Base-by-base conservation (phyloP, 2,113 vertebrate species). In the Percopsis transmontana region DNA sequence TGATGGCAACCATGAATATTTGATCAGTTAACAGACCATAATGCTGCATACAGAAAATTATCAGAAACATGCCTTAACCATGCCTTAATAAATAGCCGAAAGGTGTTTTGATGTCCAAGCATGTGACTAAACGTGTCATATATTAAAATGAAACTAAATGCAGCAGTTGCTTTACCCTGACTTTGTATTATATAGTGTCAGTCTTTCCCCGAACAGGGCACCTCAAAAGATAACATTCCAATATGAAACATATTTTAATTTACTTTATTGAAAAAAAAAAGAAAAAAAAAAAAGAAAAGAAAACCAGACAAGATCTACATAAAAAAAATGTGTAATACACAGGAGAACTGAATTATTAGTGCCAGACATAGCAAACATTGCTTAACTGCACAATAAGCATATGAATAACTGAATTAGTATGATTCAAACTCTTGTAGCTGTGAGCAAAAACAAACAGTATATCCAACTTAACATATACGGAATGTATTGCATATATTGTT, bases 191-290 rank as follows among this genome's bases (percentile, higher is more conserved):
- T 1, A 0, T 54, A 23, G 13, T 24, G 2, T n/a, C 20, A 24
- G 15, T 33, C n/a, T 27, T 14, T 40, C 56, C 58, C 18, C 18
- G 10, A 33, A 19, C 52, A 7, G 16, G 12, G 21, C 18, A 24
- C 69, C 68, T 47, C 39, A 66, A 75, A 74, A 82, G 12, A 86
- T 18, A 14, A 58, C 47, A 71, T 8, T 70, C 19, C 41, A 76
- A 48, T 52, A 53, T 56, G 68, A 66, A 76, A 51, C 38, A 60
- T 66, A 72, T 69, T 74, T 45, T 76, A 51, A 74, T 92, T 93
- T 93, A 84, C 88, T 97, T 97, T 96, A 96, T 97, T 97, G 94
- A 94, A 96, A 96, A 94, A 93, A 92, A 95, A 91, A 91, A 87
- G 90, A 93, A 80, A 78, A 94, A 92, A 88, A 83, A 48, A 93